Evolutionary conservation across 2,888 invertebrate species (phyloP), one percentile per base, ranked within the genome.

Genomic region (Drosophila fungiperda): DNA sequence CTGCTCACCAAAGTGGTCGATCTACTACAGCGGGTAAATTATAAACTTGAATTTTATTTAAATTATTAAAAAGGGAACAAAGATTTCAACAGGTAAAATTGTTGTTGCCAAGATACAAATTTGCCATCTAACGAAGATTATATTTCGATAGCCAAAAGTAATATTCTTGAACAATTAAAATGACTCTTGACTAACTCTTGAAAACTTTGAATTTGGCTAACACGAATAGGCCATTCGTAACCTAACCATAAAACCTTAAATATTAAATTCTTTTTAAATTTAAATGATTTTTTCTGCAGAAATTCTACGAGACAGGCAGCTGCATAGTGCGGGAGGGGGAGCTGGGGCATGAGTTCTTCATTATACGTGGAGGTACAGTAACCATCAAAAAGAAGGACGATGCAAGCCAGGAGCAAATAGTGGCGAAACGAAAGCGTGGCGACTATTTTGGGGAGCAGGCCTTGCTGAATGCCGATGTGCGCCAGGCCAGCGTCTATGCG

Each of bases 401-500:
- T 4, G 94, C 94, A 38, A 94, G 94, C 0, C 94, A 94, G 65
- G 96, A 96, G 75, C 94, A 95, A 73, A 94, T 95, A 20, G 95
- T 98, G 29, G 96, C 96, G 11, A 94, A 94, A 12, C 94, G 97
- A 29, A 94, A 94, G 35, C 95, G 96, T 48, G 98, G 98, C 0
- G 95, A 97, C 73, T 98, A 96, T 92, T 98, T 98, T 92, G 98
- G 98, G 0, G 98, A 98, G 90, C 96, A 97, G 90, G 98, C 98
- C 0, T 94, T 98, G 38, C 93, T 97, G 58, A 96, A 96, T 91
- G 97, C 98, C 80, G 98, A 98, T 91, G 95, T 96, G 42, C 94
- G 99, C 38, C 96, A 98, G 58, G 99, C 99, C 9, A 98, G 97
- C 76, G 97, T 98, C 26, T 97, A 97, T 53, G 98, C 98, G 0